Base-by-base conservation (phyloP, 2,888 invertebrate species). In the Gnatocerus cornutus region DNA sequence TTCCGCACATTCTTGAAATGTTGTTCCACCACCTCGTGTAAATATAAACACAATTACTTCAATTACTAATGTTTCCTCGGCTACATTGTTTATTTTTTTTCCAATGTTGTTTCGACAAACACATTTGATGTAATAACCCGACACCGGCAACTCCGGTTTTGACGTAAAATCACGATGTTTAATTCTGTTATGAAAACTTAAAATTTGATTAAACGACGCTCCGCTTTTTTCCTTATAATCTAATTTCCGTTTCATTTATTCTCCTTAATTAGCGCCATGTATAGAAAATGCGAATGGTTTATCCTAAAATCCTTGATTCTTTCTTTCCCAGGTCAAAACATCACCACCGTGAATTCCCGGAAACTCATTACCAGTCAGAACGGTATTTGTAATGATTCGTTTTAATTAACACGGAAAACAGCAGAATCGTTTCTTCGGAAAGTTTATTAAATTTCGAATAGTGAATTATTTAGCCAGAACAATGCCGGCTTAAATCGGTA, bases 371-470 rank as follows among this genome's bases (percentile, higher is more conserved):
- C 14, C 39, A 50, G 33, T 48, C 10, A 52, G 52, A 63, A 21
- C 45, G 63, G 29, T 39, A 63, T 63, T 63, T 53, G 13, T 53
- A 63, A 63, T 53, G 52, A 41, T 63, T 63, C 63, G 53, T 53
- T 63, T 63, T 63, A 63, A 63, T 63, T 63, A 63, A 53, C 52
- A 53, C 63, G 63, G 39, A 63, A 46, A 59, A 30, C 12, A 7
- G 8, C 8, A 8, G 12, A 41, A 53, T 12, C 29, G 30, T 10
- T 30, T 10, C 14, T 9, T 0, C 10, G 30, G 27, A 63, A 62
- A 53, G 52, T 63, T 63, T 52, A 63, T 63, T 63, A 63, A 63
- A 63, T 63, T 52, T 63, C 63, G 27, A 61, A 61, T 50, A 8
- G 33, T 12, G 27, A 48, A 50, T 50, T 61, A 61, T 61, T 61